phyloP scores from a whole-genome alignment of 2,113 vertebrate genomes.

The Pao palembangensis region DNA sequence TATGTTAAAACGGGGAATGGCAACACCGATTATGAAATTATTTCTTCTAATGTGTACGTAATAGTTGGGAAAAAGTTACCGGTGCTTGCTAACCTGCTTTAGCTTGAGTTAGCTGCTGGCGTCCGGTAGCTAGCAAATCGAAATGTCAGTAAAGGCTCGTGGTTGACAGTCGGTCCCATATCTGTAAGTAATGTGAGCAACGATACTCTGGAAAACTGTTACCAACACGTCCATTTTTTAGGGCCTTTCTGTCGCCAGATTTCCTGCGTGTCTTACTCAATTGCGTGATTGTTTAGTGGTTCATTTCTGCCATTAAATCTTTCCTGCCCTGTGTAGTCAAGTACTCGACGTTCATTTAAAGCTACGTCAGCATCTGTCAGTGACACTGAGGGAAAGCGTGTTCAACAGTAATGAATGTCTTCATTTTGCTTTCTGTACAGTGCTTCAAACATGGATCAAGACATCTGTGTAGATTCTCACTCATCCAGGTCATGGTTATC shows the following conservation, averaged over 20 bases:
- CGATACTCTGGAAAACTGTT: constrained; percentile 2
- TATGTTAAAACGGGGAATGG: background rate
- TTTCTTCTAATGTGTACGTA: background rate
- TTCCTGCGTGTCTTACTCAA: background rate
- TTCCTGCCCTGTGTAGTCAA: background rate
- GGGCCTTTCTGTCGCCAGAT: background rate
- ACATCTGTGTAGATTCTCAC: too few species aligned
- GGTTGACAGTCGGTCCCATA: background rate
- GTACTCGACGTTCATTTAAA: constrained; percentile 5
- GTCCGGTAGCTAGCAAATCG: constrained; percentile 15
- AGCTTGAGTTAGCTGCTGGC: constrained; percentile 46
- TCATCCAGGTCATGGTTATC: too few species aligned
- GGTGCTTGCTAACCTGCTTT: constrained; percentile 19
- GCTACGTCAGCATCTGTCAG: constrained; percentile 58
- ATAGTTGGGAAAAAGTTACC: too few species aligned
- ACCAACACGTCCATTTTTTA: background rate
- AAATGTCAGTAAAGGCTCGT: constrained; percentile 1
- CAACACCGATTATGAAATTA: background rate
- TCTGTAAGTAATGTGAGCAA: constrained; percentile 22
- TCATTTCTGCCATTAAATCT: too few species aligned
- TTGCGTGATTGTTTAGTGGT: too few species aligned
- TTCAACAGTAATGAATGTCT: background rate
- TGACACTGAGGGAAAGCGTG: constrained; percentile 1
- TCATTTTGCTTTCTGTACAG: constrained; percentile 19
- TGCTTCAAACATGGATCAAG: constrained; percentile 69